Base-by-base conservation (phyloP, 2,888 invertebrate genomes). In the Nomada ruficornis region DNA sequence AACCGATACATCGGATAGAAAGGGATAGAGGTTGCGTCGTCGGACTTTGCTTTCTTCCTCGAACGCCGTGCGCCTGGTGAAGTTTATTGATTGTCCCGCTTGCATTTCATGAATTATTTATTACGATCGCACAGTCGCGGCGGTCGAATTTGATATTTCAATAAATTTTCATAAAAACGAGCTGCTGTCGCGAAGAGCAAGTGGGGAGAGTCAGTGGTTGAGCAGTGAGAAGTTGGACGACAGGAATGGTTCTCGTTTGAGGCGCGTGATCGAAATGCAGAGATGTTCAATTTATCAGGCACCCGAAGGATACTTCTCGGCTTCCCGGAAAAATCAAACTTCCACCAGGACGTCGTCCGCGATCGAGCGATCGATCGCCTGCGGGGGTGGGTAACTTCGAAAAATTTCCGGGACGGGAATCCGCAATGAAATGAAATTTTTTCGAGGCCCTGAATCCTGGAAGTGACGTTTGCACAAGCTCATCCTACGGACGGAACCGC, bases 111-210 rank as follows among this genome's bases (percentile, higher is more conserved):
- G 77, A 78, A 78, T 78, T 78, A 78, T 78, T 78, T 78, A 78
- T 78, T 54, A 18, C 54, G 76, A 75, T 54, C 76, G 54, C 52
- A 26, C 77, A 47, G 62, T 52, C 44, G 54, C 60, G 29, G 62
- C 76, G 67, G 67, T 67, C 67, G 77, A 75, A 78, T 75, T 75
- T 75, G 76, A 78, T 78, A 78, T 78, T 78, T 78, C 75, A 78
- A 78, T 78, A 78, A 78, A 78, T 78, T 78, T 78, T 78, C 77
- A 78, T 78, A 78, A 78, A 78, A 75, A 75, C 75, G 77, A 75
- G 55, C 60, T 7, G n/a, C 72, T 59, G 50, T 44, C 63, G 36
- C 44, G 74, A 18, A 13, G n/a, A 44, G 29, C 26, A 13, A 13
- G 36, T 7, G 18, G 20, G 11, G 13, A 9, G 9, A 36, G 13